A percentile compares a stretch with the other conserved stretches of the same genome.
phyloP scores from a whole-genome alignment of 2,888 invertebrate genomes.

The Kryphioiulus occultus region DNA sequence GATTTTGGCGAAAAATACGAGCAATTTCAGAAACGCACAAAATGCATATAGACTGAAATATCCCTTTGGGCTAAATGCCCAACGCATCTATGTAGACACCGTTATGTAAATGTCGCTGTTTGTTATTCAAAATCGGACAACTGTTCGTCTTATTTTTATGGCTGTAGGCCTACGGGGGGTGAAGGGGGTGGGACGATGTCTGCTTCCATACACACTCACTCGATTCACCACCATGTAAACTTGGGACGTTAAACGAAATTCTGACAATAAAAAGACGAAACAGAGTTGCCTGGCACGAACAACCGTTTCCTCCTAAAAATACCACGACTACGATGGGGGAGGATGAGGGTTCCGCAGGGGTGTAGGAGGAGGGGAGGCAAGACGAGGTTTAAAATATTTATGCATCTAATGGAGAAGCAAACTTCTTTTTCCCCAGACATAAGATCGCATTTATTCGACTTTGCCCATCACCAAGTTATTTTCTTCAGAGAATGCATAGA shows the following conservation, averaged over 20 bases:
- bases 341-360: too few species aligned
- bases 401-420: conserved; percentile 5
- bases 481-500: neutral
- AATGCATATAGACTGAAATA: conserved; percentile 2
- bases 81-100: neutral
- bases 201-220: neutral
- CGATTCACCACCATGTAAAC: neutral
- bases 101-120: neutral
- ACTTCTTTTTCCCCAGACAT: neutral
- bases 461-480: neutral
- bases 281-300: neutral
- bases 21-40: neutral
- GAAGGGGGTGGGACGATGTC: neutral
- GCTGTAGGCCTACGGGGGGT: conserved; percentile 2
- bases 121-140: neutral
- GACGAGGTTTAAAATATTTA: neutral
- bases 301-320: neutral
- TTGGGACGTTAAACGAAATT: conserved; percentile 1
- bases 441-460: neutral
- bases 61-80: conserved; percentile 5
- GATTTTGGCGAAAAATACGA: neutral
- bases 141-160: neutral
- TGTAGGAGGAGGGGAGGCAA: too few species aligned
- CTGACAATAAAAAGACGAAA: neutral
- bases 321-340: neutral